These are phyloP conservation scores for Paratilapia polleni DNA, from an alignment of 2,113 vertebrate genomes.

Conservation along the genomic window DNA sequence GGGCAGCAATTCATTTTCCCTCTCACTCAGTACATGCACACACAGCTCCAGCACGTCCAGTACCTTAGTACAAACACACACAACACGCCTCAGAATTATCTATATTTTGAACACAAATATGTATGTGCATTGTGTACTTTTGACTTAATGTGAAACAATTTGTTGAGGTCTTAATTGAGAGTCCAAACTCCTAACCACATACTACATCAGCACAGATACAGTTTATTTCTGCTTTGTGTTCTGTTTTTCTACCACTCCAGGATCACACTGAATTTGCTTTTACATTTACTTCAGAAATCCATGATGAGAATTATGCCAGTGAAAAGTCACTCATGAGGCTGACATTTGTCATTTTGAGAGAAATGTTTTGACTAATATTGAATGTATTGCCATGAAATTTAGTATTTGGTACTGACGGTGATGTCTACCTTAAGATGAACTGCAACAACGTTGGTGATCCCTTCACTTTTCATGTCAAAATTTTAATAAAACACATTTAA, in stretches of 20 bases:
- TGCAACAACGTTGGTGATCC: no score
- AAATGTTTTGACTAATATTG: no score
- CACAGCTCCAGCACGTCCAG: conserved; percentile 89
- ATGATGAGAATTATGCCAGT: not conserved
- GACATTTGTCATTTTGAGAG: not conserved
- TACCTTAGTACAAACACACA: conserved; percentile 75
- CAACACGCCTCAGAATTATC: not conserved
- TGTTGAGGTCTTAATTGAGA: not conserved
- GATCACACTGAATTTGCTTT: not conserved
- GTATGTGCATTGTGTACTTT: not conserved
- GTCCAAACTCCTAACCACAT: no score
- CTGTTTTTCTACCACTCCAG: not conserved
- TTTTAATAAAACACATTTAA: no score
- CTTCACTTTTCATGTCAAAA: no score
- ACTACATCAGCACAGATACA: no score
- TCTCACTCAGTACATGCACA: conserved; percentile 81
- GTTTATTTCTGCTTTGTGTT: not conserved
- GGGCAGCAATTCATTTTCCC: conserved; percentile 87
- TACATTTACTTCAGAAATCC: not conserved
- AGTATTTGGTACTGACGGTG: no score
- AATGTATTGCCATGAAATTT: no score
- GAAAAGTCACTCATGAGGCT: not conserved
- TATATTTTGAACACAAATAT: not conserved
- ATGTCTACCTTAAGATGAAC: no score
- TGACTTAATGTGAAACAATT: not conserved